Percentiles rank a stretch among this genome's conserved stretches.
Evolutionary conservation across 2,888 invertebrate species (phyloP).

Genomic region (Morpho helenor): DNA sequence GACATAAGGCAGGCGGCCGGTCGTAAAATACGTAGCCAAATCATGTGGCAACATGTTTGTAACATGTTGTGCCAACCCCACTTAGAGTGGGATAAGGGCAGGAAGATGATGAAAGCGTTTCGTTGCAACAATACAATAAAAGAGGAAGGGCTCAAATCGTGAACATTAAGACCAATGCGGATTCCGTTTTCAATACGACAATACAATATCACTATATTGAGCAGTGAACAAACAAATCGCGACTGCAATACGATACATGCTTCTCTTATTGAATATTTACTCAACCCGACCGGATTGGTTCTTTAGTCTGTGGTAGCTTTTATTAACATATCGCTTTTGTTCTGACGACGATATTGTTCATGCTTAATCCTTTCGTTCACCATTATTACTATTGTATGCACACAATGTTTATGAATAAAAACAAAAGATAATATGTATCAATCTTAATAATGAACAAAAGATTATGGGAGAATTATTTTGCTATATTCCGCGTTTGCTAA

Average conservation of each 20-base stretch:
- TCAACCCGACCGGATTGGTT: constrained; percentile 35
- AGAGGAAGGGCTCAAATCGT: constrained; percentile 2
- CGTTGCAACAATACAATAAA: constrained; percentile 1
- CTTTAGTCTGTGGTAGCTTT: constrained; percentile 34
- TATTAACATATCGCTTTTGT: constrained; percentile 29
- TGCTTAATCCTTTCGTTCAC: no score
- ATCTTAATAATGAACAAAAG: no score
- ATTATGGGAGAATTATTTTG: no score
- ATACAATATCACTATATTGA: constrained; percentile 67
- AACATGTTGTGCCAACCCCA: no score
- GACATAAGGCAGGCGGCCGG: no score
- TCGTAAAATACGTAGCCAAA: no score
- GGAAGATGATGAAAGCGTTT: neutral
- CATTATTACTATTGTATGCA: no score
- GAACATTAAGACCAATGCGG: constrained; percentile 23
- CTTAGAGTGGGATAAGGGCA: no score
- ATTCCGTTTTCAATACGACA: constrained; percentile 50
- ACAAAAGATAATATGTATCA: no score
- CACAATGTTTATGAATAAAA: no score
- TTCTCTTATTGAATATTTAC: constrained; percentile 65
- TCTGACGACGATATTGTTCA: constrained; percentile 15
- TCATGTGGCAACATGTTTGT: no score
- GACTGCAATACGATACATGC: constrained; percentile 52
- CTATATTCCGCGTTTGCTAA: no score
- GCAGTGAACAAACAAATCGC: constrained; percentile 55